Conservation (phyloP, 2,113 vertebrate species). For the Tachysurus vachellii region DNA sequence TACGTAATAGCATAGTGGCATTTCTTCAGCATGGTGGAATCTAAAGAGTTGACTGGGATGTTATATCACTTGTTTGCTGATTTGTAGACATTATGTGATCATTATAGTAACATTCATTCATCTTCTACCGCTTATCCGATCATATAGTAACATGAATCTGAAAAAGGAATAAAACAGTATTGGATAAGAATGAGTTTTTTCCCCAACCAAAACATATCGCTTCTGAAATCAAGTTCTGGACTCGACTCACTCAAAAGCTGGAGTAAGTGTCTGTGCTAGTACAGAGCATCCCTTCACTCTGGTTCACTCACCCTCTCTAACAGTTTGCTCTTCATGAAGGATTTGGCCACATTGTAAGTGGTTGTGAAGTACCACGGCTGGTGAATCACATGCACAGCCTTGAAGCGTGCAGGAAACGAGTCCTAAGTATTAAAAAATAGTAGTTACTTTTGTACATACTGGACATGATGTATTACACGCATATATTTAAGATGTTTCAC, state of each 20-base stretch:
- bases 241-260: not conserved
- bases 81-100: not conserved
- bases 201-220: not conserved
- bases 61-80: not conserved
- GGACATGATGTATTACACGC: not conserved
- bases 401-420: slow-evolving; percentile 96
- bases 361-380: slow-evolving; percentile 99
- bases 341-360: slow-evolving; percentile 94
- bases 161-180: not conserved
- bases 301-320: slow-evolving; percentile 84
- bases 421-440: slow-evolving; percentile 74
- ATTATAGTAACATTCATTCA: too few relatives aligned
- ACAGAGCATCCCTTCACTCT: slow-evolving; percentile 44
- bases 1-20: not conserved
- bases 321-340: slow-evolving; percentile 95
- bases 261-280: not conserved
- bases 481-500: not conserved
- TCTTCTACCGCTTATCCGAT: too few relatives aligned
- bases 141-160: not conserved
- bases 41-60: not conserved
- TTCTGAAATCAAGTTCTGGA: not conserved
- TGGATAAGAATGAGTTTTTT: not conserved
- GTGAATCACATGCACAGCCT: slow-evolving; percentile 93
- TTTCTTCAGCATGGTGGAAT: not conserved
- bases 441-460: not conserved